Conservation (phyloP, 2,113 vertebrate species). For the Pseudorasbora parva region DNA sequence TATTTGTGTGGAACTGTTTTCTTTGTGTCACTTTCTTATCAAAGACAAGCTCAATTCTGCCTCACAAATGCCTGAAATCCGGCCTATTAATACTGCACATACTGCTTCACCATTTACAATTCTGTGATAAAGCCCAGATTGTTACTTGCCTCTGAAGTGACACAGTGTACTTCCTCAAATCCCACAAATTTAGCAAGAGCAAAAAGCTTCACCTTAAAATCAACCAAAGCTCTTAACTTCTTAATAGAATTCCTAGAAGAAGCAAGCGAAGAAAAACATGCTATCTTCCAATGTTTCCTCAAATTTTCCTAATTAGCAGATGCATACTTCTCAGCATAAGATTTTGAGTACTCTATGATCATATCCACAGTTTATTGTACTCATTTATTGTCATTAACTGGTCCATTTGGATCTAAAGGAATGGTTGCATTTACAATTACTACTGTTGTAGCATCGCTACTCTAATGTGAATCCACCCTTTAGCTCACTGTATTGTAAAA, state of each 20-base stretch:
- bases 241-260: not conserved
- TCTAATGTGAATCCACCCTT: not conserved
- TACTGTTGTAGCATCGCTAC: not conserved
- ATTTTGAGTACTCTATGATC: not conserved
- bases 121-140: not conserved
- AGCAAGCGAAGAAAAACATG: not conserved
- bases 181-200: not conserved
- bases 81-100: not conserved
- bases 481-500: not conserved
- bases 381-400: not conserved
- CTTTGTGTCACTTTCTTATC: not conserved
- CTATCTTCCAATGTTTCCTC: not conserved
- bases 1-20: too few relatives aligned
- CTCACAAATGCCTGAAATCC: not conserved
- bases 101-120: not conserved
- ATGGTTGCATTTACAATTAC: not conserved
- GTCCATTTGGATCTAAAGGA: not conserved
- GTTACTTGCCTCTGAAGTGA: slow-evolving; percentile 3
- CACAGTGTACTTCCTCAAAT: not conserved
- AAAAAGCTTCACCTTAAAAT: not conserved
- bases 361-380: not conserved
- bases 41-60: not conserved
- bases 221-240: not conserved
- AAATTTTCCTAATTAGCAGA: not conserved
- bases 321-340: not conserved